Conservation (phyloP, 2,888 invertebrate species). For the Protonemura montana region DNA sequence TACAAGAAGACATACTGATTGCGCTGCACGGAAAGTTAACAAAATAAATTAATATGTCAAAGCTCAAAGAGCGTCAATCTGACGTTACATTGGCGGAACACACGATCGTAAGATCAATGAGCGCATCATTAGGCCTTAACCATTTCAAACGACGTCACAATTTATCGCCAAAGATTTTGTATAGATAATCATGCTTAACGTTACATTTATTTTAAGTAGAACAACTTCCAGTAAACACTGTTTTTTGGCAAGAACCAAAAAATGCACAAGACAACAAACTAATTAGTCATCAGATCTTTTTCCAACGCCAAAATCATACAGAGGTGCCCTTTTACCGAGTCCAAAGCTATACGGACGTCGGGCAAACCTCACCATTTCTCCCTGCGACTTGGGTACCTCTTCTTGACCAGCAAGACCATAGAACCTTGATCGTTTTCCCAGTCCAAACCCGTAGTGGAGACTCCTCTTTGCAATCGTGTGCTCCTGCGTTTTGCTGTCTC, state of each 20-base stretch:
- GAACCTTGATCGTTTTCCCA: slow-evolving; percentile 59
- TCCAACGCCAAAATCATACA: slow-evolving; percentile 67
- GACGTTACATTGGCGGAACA: not conserved
- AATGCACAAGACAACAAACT: not conserved
- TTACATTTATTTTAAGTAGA: slow-evolving; percentile 1
- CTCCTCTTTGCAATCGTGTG: slow-evolving; percentile 44
- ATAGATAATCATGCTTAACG: not conserved
- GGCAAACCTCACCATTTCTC: slow-evolving; percentile 44
- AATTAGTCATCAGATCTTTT: slow-evolving; percentile 58
- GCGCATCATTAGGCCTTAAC: slow-evolving; percentile 12
- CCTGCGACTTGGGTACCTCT: slow-evolving; percentile 14
- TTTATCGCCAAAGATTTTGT: not conserved
- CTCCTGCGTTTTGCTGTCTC: not conserved
- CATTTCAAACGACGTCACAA: not conserved
- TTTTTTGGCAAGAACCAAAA: not conserved
- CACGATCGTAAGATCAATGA: not conserved
- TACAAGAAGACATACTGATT: not conserved
- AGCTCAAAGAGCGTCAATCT: not conserved
- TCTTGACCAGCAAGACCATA: slow-evolving; percentile 1
- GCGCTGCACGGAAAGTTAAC: not conserved
- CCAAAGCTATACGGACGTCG: slow-evolving; percentile 63
- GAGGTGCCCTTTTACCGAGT: slow-evolving; percentile 63
- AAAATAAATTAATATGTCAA: not conserved
- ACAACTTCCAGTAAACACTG: not conserved
- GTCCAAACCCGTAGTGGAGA: slow-evolving; percentile 61